Percentiles rank a stretch among this genome's conserved stretches.
Evolutionary conservation across 2,888 invertebrate genomes (phyloP).

Genomic region (Drosophila prostipennis): DNA sequence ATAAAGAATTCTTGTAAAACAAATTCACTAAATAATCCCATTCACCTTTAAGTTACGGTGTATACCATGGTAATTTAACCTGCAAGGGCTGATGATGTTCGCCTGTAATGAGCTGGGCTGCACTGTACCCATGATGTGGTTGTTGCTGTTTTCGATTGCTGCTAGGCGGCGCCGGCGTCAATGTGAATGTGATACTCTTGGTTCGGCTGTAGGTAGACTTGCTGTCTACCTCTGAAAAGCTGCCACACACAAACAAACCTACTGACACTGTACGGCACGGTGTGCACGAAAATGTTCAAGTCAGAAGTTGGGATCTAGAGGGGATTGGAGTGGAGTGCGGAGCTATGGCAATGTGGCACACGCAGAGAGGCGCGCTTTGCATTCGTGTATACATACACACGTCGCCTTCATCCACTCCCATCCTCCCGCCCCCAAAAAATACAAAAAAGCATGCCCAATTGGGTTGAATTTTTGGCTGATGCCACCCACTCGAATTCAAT

Average conservation of each 20-base stretch:
- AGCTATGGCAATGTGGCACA: conserved; percentile 56
- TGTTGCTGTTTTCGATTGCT: conserved; percentile 61
- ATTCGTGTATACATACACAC: conserved; percentile 77
- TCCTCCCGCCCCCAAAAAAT: conserved; percentile 14
- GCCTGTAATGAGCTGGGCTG: conserved; percentile 64
- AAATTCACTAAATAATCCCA: too few relatives aligned
- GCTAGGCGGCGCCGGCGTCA: conserved; percentile 64
- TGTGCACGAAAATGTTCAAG: conserved; percentile 69
- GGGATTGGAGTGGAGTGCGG: conserved; percentile 17
- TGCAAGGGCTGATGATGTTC: conserved; percentile 15
- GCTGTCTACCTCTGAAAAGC: conserved; percentile 67
- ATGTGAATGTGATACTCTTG: conserved; percentile 65
- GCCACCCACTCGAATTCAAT: conserved; percentile 66
- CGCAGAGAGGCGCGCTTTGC: conserved; percentile 74
- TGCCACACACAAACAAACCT: conserved; percentile 21
- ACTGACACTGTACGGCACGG: conserved; percentile 24
- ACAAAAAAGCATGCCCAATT: conserved; percentile 30
- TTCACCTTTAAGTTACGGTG: background rate
- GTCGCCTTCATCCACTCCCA: conserved; percentile 29
- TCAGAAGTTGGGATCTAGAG: conserved; percentile 14
- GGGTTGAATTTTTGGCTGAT: conserved; percentile 48
- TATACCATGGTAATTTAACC: background rate
- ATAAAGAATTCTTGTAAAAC: too few relatives aligned
- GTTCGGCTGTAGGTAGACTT: conserved; percentile 68
- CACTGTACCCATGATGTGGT: conserved; percentile 66